Evolutionary conservation across 2,888 invertebrate species (phyloP), one percentile per base, ranked within the genome.

Genomic region (Enoplolaimus lenunculus): DNA sequence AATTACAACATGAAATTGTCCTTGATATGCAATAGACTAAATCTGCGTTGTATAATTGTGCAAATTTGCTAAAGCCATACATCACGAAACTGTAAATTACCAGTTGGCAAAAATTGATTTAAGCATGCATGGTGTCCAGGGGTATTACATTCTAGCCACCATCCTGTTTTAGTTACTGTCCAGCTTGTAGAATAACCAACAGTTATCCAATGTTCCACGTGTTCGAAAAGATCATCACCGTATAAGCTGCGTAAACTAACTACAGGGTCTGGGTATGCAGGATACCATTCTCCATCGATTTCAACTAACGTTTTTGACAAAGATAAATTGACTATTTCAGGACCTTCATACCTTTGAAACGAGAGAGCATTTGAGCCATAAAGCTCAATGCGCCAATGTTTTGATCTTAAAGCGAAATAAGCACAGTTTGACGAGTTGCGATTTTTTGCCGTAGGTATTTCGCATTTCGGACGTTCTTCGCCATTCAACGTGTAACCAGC

Each of bases 131-230:
- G 68, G 28, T 30, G 33, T 7, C 68, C 68, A n/a, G 57, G 57
- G 3, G 34, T 57, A 2, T 34, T 3, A 68, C 68, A 68, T 2
- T 3, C 13, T 2, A 57, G 26, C 2, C 3, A 68, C 2, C 7
- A 26, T 13, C 68, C 68, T 21, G 68, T 68, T 57, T 3, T 34
- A 3, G 3, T n/a, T 28, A 7, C 45, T 3, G 28, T 28, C 68
- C 68, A 68, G 3, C 68, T 28, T n/a, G 57, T 60, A 60, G 26
- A 13, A 57, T 68, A 68, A 3, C 68, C 68, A 13, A 68, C 3
- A 3, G 68, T 68, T n/a, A 26, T 16, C 68, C 68, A 68, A 34
- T 68, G 68, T 57, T 68, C 68, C 2, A 68, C 35, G 26, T 68
- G 68, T 28, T 68, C 30, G 26, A 60, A 68, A 3, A 68, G 34